A percentile compares a stretch with the other conserved stretches of the same genome.
phyloP scores from a whole-genome alignment of 1,140 invertebrate species.

The silkworm (Bombyx mori) region ASM3026992v2 NC_085110.1:8332501-8333000 shows the following conservation, averaged over 20 bases:
- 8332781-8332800: slow-evolving; percentile 35
- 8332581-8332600: too few relatives aligned
- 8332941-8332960: too few relatives aligned
- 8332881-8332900: slow-evolving; percentile 32
- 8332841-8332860: slow-evolving; percentile 45
- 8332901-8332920: background rate
- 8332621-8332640: slow-evolving; percentile 74
- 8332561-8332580: too few relatives aligned
- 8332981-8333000: too few relatives aligned
- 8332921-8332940: too few relatives aligned
- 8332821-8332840: slow-evolving; percentile 45
- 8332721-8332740: slow-evolving; percentile 75
- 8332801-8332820: slow-evolving; percentile 43
- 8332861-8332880: slow-evolving; percentile 38
- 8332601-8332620: background rate
- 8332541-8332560: too few relatives aligned
- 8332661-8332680: slow-evolving; percentile 75
- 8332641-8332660: slow-evolving; percentile 78
- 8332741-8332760: slow-evolving; percentile 44
- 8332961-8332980: too few relatives aligned
- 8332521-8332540: too few relatives aligned
- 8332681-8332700: slow-evolving; percentile 77
- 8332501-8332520: too few relatives aligned
- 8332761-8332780: slow-evolving; percentile 41
- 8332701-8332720: slow-evolving; percentile 55